phyloP scores from a whole-genome alignment of 2,888 invertebrate genomes.

The Dexiosoma caninum region DNA sequence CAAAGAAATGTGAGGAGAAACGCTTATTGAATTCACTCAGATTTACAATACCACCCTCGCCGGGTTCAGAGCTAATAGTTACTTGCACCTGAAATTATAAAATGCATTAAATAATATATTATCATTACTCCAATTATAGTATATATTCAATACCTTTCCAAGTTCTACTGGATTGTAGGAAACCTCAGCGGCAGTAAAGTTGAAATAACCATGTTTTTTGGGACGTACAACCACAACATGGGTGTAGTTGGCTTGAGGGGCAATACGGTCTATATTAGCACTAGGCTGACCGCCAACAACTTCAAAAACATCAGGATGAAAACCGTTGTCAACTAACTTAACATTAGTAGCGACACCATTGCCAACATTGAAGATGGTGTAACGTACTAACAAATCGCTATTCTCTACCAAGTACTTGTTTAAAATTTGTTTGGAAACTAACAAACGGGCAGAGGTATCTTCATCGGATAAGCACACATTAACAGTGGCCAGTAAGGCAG shows the following conservation, averaged over 20 bases:
- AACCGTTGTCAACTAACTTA: conserved; percentile 90
- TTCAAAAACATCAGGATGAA: conserved; percentile 94
- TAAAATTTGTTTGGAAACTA: conserved; percentile 95
- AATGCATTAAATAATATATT: background rate
- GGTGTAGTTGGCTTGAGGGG: conserved; percentile 94
- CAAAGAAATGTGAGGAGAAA: conserved; percentile 97
- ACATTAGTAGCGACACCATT: conserved; percentile 93
- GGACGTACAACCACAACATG: conserved; percentile 96
- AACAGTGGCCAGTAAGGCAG: conserved; percentile 70
- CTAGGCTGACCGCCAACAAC: conserved; percentile 91
- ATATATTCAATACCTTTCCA: conserved; percentile 83
- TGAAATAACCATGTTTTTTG: conserved; percentile 94
- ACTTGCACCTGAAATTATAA: conserved; percentile 81
- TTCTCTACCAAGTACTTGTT: conserved; percentile 98
- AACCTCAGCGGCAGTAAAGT: conserved; percentile 96
- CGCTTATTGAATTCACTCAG: conserved; percentile 96
- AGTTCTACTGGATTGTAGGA: conserved; percentile 91
- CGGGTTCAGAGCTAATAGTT: conserved; percentile 91
- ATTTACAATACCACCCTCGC: conserved; percentile 95
- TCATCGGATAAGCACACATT: conserved; percentile 78
- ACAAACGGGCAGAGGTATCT: conserved; percentile 87
- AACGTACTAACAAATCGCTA: conserved; percentile 96
- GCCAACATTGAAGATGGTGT: conserved; percentile 95
- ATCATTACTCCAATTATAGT: no score
- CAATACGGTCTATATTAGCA: conserved; percentile 91